Evolutionary conservation across 1,140 invertebrate genomes (phyloP), one percentile per base, ranked within the genome.

Genomic region (Aphaenogaster ashmeadi): DNA sequence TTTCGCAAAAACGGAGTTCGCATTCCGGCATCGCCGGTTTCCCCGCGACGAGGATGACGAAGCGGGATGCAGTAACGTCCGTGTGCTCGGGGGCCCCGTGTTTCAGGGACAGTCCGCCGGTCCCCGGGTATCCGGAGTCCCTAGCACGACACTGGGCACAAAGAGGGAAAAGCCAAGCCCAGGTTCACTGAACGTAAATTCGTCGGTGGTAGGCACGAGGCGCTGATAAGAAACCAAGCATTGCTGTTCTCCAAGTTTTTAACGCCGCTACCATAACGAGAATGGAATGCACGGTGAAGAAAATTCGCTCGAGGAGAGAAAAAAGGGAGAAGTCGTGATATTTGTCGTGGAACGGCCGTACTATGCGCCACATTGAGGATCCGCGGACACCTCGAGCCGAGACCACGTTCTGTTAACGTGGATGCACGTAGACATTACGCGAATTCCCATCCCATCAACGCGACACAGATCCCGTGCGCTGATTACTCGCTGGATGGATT

Each of bases 401-500:
- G 21, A 69, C 11, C 54, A 38, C 36, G 21, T 71, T 21, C 79
- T 71, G 66, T 72, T 81, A 71, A 44, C 47, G 50, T 41, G 3
- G 15, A 36, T 36, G 41, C 41, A 60, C 56, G 27, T 44, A 79
- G 47, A 56, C 36, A 50, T 54, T 81, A 36, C 36, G 64, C 62
- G 38, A 27, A 44, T 13, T 41, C 38, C 9, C 50, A 6, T 71
- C 27, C 44, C 77, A 47, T 79, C 41, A 36, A 36, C 41, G 54
- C 47, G n/a, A 36, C 64, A 36, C 47, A 41, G 21, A 36, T 84
- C 47, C 27, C 47, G 80, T 50, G 44, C 4, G 69, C 33, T 62
- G 69, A 58, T 84, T 75, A 38, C 44, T 18, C 80, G 80, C 54
- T 47, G 54, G 80, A 50, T 62, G 69, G 54, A 60, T 75, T 75